Conservation (phyloP, 2,113 vertebrate genomes). For the Peromyscus polionotus region DNA sequence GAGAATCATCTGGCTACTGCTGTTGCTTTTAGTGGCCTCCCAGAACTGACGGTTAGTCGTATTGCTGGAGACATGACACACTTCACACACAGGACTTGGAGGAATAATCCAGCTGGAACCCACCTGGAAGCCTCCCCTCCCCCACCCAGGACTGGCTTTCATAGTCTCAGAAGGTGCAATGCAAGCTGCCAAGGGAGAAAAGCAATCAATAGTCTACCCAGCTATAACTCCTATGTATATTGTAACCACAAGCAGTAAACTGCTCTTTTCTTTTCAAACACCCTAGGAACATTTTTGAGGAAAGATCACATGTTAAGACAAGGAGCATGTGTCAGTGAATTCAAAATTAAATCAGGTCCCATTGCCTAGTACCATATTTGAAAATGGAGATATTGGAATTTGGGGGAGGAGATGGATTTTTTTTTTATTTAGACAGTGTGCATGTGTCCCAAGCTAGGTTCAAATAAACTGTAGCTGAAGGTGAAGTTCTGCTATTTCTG, state of each 20-base stretch:
- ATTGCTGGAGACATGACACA: not conserved
- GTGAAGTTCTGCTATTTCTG: too few species aligned
- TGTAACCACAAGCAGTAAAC: not conserved
- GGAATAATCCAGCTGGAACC: not conserved
- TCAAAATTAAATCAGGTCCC: not conserved
- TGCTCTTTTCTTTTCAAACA: not conserved
- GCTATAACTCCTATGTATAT: not conserved
- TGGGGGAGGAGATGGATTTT: not conserved
- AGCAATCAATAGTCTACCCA: not conserved
- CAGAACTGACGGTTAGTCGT: not conserved
- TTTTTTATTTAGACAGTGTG: not conserved
- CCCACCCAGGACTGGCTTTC: not conserved
- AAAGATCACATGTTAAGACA: not conserved
- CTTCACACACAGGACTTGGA: not conserved
- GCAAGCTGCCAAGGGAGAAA: too few species aligned
- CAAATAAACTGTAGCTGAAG: not conserved
- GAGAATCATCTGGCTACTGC: not conserved
- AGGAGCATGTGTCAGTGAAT: not conserved
- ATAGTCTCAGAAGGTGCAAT: not conserved
- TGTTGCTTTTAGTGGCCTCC: not conserved
- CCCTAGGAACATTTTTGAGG: not conserved
- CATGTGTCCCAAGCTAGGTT: too few species aligned
- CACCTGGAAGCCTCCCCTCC: not conserved
- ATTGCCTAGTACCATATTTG: too few species aligned
- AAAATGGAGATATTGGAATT: not conserved